Evolutionary conservation across 2,888 invertebrate genomes (phyloP).

Genomic region (Agrotis clavis): DNA sequence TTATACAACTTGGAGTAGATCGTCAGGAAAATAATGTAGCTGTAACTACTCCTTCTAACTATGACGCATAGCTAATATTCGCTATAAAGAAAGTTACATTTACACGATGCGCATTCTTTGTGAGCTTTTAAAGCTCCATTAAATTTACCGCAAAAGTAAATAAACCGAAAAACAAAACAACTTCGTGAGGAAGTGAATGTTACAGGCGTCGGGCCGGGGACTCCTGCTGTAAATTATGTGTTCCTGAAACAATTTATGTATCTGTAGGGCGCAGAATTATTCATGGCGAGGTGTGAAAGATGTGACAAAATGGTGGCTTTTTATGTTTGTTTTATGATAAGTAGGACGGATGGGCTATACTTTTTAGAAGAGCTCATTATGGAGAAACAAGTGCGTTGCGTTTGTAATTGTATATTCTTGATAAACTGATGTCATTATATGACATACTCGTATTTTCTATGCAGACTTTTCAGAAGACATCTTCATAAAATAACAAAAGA

Average conservation of each 20-base stretch:
- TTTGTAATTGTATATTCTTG: too few species aligned
- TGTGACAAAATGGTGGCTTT: conserved; percentile 10
- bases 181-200: conserved; percentile 12
- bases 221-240: conserved; percentile 19
- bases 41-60: background rate
- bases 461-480: background rate
- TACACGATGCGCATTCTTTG: too few species aligned
- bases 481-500: background rate
- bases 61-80: background rate
- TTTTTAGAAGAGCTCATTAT: background rate
- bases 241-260: conserved; percentile 34
- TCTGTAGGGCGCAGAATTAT: conserved; percentile 18
- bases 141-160: conserved; percentile 13
- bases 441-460: too few species aligned
- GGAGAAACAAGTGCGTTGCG: too few species aligned
- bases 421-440: too few species aligned
- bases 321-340: conserved; percentile 27
- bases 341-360: background rate
- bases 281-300: conserved; percentile 11
- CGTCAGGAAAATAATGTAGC: background rate
- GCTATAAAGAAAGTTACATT: background rate
- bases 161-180: conserved; percentile 20
- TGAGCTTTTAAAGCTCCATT: background rate
- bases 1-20: too few species aligned
- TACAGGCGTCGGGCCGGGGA: conserved; percentile 2